phyloP scores from a whole-genome alignment of 2,888 invertebrate species.

The Cerceris ruficornis region DNA sequence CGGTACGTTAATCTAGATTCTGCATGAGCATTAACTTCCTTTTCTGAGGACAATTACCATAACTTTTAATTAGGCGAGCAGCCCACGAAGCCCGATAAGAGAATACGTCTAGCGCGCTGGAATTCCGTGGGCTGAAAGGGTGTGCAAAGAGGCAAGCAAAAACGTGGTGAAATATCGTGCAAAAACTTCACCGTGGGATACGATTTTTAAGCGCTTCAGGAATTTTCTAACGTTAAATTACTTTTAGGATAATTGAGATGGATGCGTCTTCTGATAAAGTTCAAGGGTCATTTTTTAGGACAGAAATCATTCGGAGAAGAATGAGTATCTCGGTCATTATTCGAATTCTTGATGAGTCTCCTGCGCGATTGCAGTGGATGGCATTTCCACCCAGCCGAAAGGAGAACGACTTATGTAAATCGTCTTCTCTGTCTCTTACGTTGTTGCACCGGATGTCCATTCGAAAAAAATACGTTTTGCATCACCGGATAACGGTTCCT shows the following conservation, averaged over 20 bases:
- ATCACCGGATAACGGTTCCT: constrained; percentile 47
- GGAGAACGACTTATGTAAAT: constrained; percentile 42
- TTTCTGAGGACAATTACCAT: constrained; percentile 34
- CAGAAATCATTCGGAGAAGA: too few species aligned
- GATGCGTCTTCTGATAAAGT: too few species aligned
- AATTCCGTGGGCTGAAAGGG: not conserved
- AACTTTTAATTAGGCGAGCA: constrained; percentile 56
- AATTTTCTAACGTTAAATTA: not conserved
- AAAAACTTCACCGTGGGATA: too few species aligned
- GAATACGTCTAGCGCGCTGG: not conserved
- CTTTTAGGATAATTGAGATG: too few species aligned
- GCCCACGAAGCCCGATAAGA: constrained; percentile 23
- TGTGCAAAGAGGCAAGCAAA: constrained; percentile 4
- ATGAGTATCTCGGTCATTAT: too few species aligned
- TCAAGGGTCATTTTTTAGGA: too few species aligned
- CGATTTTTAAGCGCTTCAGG: not conserved
- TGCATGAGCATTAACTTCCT: not conserved
- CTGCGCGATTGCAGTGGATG: constrained; percentile 3
- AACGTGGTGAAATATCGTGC: not conserved
- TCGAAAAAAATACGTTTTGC: constrained; percentile 13
- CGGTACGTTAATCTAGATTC: constrained; percentile 16
- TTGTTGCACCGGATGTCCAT: constrained; percentile 50
- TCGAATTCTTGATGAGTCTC: too few species aligned
- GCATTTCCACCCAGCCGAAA: constrained; percentile 21
- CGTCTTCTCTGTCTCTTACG: constrained; percentile 14